Conservation (phyloP, 2,113 vertebrate genomes). For the Colaptes auratus region DNA sequence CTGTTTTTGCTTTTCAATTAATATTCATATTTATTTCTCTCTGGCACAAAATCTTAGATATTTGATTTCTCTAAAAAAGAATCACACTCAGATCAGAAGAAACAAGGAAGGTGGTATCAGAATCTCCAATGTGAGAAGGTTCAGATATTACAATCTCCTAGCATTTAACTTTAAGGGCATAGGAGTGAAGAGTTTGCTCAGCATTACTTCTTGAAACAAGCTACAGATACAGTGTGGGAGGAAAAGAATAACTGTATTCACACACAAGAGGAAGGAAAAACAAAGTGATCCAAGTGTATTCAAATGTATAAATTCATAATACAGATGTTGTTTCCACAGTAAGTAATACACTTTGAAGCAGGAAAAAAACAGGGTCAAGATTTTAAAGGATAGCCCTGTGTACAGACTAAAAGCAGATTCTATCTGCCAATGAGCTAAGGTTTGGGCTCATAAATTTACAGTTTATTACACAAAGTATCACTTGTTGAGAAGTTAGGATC, state of each 20-base stretch:
- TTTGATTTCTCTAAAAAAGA: background rate
- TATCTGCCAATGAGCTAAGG: background rate
- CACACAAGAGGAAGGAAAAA: conserved; percentile 14
- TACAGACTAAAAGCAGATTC: background rate
- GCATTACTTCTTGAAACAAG: background rate
- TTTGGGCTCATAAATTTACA: background rate
- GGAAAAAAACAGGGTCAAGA: background rate
- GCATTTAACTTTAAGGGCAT: background rate
- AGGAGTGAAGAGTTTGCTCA: background rate
- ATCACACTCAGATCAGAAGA: background rate
- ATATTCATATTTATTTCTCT: background rate
- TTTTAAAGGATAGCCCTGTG: background rate
- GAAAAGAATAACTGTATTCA: conserved; percentile 25
- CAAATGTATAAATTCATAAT: conserved; percentile 18
- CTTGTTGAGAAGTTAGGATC: background rate
- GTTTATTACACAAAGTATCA: background rate
- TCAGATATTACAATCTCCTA: background rate
- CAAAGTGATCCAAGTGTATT: background rate
- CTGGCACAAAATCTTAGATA: background rate
- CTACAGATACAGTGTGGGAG: conserved; percentile 9
- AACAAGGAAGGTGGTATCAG: background rate
- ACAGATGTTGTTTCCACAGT: conserved; percentile 46
- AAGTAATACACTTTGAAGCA: conserved; percentile 45
- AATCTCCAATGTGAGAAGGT: background rate
- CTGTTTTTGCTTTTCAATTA: background rate